phyloP scores from a whole-genome alignment of 1,140 invertebrate species.

The Meteorus sp. region DNA sequence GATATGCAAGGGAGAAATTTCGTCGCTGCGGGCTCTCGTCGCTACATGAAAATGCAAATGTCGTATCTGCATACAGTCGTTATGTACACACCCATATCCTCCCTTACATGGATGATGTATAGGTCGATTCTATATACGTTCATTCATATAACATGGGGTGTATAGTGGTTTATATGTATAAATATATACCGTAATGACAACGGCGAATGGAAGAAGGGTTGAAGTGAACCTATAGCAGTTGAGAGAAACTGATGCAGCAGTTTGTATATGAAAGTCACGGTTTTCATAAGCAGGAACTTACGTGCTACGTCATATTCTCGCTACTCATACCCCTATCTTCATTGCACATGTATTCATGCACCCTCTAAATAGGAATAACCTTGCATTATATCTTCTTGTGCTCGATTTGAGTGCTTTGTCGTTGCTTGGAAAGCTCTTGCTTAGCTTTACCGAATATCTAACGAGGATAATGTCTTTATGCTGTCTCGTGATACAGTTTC shows the following conservation, averaged over 20 bases:
- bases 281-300: conserved; percentile 7
- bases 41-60: conserved; percentile 24
- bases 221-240: no score
- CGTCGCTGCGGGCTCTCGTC: conserved; percentile 12
- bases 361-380: neutral
- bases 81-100: conserved; percentile 9
- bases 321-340: neutral
- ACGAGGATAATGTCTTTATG: conserved; percentile 23
- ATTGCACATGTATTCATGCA: neutral
- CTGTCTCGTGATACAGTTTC: neutral
- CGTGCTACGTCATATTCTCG: neutral
- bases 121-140: neutral
- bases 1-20: neutral
- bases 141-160: conserved; percentile 5
- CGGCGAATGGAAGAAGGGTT: no score
- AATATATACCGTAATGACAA: neutral
- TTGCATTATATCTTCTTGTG: neutral
- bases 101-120: conserved; percentile 6
- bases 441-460: conserved; percentile 17
- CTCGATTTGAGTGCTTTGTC: conserved; percentile 6
- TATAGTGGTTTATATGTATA: no score
- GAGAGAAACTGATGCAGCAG: neutral
- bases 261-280: neutral
- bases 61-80: conserved; percentile 22
- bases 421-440: conserved; percentile 1